Percentiles rank a stretch among this genome's conserved stretches.
Conservation (phyloP, 2,797 vertebrate genomes). For the Harpagifer antarcticus region DNA sequence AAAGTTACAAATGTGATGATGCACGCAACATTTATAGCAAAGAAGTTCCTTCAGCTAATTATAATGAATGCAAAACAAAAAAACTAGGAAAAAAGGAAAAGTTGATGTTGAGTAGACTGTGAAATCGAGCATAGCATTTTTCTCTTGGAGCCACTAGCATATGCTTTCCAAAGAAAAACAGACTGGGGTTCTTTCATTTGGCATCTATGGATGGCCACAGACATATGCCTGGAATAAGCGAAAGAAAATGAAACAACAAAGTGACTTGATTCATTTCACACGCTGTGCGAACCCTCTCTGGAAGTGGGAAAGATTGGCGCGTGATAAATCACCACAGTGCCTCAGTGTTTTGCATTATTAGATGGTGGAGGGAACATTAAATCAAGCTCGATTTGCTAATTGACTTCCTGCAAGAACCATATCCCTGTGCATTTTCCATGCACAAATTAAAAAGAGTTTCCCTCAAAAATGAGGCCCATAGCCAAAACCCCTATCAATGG, state of each 20-base stretch:
- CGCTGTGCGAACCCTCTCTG: slow-evolving; percentile 27
- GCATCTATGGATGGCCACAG: slow-evolving; percentile 11
- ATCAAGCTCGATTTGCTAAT: slow-evolving; percentile 69
- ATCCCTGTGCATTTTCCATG: slow-evolving; percentile 37
- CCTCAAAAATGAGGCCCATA: neutral
- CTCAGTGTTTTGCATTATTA: slow-evolving; percentile 67
- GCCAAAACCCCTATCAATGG: neutral
- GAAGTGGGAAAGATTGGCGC: slow-evolving; percentile 59
- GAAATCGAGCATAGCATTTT: neutral
- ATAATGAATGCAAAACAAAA: slow-evolving; percentile 2
- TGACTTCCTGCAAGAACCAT: slow-evolving; percentile 53
- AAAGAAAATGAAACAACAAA: slow-evolving; percentile 32
- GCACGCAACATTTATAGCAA: neutral
- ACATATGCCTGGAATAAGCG: slow-evolving; percentile 31
- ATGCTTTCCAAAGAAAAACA: slow-evolving; percentile 28
- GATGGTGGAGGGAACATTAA: slow-evolving; percentile 68
- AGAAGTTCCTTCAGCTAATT: neutral
- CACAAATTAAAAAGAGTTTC: slow-evolving; percentile 30
- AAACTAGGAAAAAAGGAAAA: slow-evolving; percentile 2
- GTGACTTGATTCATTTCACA: slow-evolving; percentile 44
- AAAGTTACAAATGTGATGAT: slow-evolving; percentile 17
- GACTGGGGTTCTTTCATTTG: slow-evolving; percentile 31
- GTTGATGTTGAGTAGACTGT: neutral
- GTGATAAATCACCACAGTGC: slow-evolving; percentile 65
- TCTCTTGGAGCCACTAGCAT: slow-evolving; percentile 2